Evolutionary conservation across 2,113 vertebrate species (phyloP), one percentile per base, ranked within the genome.

Genomic region (Phylloscopus trochiloides): DNA sequence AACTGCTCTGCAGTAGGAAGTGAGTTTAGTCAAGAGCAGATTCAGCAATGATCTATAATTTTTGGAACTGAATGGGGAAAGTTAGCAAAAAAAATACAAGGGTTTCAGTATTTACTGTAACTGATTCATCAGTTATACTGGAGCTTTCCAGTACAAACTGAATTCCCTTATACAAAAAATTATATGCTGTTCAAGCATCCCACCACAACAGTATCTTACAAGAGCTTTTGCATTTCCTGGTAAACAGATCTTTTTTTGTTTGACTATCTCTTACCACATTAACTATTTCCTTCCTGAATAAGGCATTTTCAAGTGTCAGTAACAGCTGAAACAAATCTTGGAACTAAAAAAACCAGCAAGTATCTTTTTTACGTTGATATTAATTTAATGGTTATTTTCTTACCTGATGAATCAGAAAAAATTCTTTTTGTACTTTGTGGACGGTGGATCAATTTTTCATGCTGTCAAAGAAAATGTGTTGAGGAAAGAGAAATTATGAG

Each of bases 361-460:
- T 25, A 47, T 76, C 16, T 63, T 61, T 26, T 73, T 90, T 88
- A 17, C 43, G 51, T 14, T 66, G 34, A 14, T 68, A 40, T 72
- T 78, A 31, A 71, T 71, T 52, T 28, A 58, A 43, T 31, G 28
- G 31, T 43, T 63, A 7, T 85, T 19, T n/a, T 90, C 97, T 96
- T 97, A 99, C 98, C 98, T 50, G 95, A 72, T 58, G 98, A 97
- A 93, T 98, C 97, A 51, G 96, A 96, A 38, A 96, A 89, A 83
- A 92, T 74, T 91, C 54, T 95, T 92, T 96, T 97, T 21, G 95
- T 97, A 70, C 93, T 95, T 85, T 6, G 36, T 77, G 98, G 97
- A 36, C 32, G 97, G 28, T 62, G 97, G 70, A 98, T 73, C 58
- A 92, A 55, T 97, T 98, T 98, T 90, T 98, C 97, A 87, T 94